Evolutionary conservation across 2,888 invertebrate genomes (phyloP), one percentile per base, ranked within the genome.

Genomic region (Drosophila mimica): DNA sequence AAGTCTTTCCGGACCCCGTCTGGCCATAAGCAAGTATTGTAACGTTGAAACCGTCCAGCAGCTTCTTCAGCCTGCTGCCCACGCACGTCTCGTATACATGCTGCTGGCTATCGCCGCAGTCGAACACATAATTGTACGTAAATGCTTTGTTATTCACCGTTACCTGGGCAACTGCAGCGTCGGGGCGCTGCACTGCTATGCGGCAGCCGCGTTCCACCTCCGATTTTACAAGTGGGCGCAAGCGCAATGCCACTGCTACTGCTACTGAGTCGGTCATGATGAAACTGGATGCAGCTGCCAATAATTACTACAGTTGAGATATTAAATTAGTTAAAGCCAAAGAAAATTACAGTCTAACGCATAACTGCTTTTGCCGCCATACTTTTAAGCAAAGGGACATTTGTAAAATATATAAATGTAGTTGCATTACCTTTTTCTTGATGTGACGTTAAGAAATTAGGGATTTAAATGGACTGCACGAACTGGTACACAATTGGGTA

Each of bases 21-120:
- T 99, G 98, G 0, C 99, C 99, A 93, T 99, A 99, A 0, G 99
- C 98, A 61, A 99, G 92, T 65, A 99, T 97, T 4, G 98, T 99
- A 0, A 98, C 96, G 94, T 99, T 99, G 91, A 97, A 99, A 0
- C 98, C 97, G 94, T 96, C 95, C 91, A 98, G 97, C n/a, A 98
- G 93, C 88, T 95, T 96, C 4, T 94, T 94, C 30, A 98, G 94
- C 75, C 98, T 95, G 17, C 94, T 94, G 80, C 95, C 94, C 0
- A 98, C 96, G 13, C 97, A 95, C 30, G 94, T 94, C 34, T 95
- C 94, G 92, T 98, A 98, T 49, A 98, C 95, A 46, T 95, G 94
- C 54, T 95, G 94, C 85, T 98, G 98, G 0, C 94, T 94, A 2
- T 95, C 94, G n/a, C 94, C 94, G 57, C 95, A 94, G 31, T 95